These are phyloP conservation scores for Indri indri DNA, from an alignment of 2,113 vertebrate species.

Conservation along the genomic window DNA sequence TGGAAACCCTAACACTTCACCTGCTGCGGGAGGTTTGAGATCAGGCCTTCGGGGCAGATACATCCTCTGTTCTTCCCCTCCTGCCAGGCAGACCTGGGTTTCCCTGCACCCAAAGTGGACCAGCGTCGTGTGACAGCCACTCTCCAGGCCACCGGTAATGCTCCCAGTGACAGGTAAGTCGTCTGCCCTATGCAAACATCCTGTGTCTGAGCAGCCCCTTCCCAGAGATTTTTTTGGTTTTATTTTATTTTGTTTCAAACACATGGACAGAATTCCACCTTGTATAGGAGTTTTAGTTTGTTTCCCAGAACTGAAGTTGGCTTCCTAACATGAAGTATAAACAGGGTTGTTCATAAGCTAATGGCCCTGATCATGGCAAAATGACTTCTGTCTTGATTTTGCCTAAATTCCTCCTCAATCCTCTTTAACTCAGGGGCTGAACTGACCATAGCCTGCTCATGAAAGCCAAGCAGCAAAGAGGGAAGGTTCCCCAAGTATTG, in stretches of 20 bases:
- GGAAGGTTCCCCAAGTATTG: not conserved
- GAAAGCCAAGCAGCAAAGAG: not conserved
- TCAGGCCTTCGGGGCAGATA: not conserved
- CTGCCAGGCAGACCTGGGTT: not conserved
- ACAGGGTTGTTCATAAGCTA: not conserved
- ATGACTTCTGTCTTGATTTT: not conserved
- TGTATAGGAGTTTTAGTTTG: not conserved
- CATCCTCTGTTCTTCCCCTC: not conserved
- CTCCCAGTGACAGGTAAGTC: not conserved
- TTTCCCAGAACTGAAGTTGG: not conserved
- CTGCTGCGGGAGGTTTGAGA: not conserved
- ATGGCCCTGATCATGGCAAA: not conserved
- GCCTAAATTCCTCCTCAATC: not conserved
- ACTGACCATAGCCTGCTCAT: not conserved
- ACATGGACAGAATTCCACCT: not conserved
- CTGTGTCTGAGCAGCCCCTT: not conserved
- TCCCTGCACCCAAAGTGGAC: not conserved
- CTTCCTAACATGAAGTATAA: not conserved
- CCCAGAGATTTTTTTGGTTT: not conserved
- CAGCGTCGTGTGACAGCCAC: not conserved
- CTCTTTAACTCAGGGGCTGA: not conserved
- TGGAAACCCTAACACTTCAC: not conserved
- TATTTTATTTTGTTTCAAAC: not conserved
- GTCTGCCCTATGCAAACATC: not conserved
- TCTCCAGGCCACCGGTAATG: not conserved